phyloP scores from a whole-genome alignment of 1,140 invertebrate species.

The Anastatus disparis region DNA sequence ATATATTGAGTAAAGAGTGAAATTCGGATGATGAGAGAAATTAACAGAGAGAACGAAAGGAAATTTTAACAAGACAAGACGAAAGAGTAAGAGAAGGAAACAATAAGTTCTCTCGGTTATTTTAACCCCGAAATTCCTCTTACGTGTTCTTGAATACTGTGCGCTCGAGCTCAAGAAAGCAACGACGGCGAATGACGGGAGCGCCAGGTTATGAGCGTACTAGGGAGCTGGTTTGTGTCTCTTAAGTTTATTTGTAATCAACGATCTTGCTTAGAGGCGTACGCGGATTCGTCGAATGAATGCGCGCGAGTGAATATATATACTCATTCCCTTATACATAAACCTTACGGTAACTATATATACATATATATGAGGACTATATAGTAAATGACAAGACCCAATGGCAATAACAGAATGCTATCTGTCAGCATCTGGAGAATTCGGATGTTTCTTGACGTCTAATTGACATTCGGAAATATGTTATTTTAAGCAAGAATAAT shows the following conservation, averaged over 20 bases:
- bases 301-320: not conserved
- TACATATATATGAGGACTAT: not conserved
- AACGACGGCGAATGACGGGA: not conserved
- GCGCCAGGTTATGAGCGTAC: not conserved
- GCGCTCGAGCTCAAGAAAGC: not conserved
- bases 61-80: constrained; percentile 11
- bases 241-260: constrained; percentile 52
- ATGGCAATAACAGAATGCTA: constrained; percentile 18
- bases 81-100: too few species aligned
- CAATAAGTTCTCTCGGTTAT: not conserved
- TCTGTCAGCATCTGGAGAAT: constrained; percentile 11
- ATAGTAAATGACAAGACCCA: not conserved
- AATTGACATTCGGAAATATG: constrained; percentile 18
- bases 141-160: not conserved
- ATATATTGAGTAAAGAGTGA: too few species aligned
- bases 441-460: constrained; percentile 17
- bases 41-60: not conserved
- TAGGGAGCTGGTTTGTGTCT: constrained; percentile 40
- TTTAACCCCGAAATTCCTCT: constrained; percentile 1
- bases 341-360: not conserved
- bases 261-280: constrained; percentile 41
- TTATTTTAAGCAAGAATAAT: too few species aligned
- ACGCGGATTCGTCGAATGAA: constrained; percentile 24
- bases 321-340: too few species aligned
- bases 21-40: not conserved